A percentile compares a stretch with the other conserved stretches of the same genome.
Conservation (phyloP, 2,113 vertebrate genomes). For the Passer domesticus region DNA sequence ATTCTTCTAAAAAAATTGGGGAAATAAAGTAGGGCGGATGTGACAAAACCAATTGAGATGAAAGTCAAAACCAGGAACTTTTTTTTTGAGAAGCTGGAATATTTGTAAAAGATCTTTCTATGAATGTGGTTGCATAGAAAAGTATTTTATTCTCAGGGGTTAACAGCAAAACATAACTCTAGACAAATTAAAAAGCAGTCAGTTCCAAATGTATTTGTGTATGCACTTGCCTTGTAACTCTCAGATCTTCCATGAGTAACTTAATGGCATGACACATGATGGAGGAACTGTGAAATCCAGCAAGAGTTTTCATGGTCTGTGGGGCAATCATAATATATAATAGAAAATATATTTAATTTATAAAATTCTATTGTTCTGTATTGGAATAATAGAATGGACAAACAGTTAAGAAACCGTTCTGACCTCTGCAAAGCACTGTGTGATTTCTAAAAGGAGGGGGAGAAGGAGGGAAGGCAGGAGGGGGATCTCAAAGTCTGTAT, state of each 20-base stretch:
- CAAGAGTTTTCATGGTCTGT: conserved; percentile 36
- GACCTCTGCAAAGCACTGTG: conserved; percentile 16
- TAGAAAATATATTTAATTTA: conserved; percentile 12
- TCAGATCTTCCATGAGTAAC: background rate
- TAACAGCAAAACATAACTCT: background rate
- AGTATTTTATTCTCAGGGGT: background rate
- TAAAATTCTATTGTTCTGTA: conserved; percentile 19
- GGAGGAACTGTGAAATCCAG: background rate
- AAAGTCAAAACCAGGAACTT: background rate
- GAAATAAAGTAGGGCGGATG: background rate
- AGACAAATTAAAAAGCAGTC: background rate
- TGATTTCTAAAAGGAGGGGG: background rate
- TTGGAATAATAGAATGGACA: conserved; percentile 10
- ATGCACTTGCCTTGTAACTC: background rate
- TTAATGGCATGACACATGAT: background rate
- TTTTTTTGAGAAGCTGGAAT: background rate
- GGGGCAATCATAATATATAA: conserved; percentile 50
- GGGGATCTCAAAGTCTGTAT: background rate
- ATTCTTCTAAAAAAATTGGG: background rate
- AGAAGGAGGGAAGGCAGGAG: no score
- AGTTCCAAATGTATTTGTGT: background rate
- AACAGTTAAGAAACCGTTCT: conserved; percentile 8
- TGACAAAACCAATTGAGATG: background rate
- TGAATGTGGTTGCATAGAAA: background rate
- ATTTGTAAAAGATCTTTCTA: background rate